These are phyloP conservation scores for Palythoa caribaeorum DNA, from an alignment of 92 coral and sea anemone species.

Conservation along the genomic window DNA sequence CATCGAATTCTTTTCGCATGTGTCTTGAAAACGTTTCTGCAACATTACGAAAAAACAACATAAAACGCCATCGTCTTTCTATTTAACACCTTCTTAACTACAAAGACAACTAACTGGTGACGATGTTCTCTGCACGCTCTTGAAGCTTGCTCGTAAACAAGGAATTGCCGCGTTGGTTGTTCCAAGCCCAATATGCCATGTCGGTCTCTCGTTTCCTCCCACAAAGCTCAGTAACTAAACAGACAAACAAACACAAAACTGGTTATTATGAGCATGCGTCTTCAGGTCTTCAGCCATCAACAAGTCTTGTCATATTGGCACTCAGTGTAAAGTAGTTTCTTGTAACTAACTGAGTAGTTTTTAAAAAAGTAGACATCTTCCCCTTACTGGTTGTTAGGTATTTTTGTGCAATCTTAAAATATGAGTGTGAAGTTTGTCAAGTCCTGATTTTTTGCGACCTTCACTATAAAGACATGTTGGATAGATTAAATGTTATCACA, in stretches of 20 bases:
- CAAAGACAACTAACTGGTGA: slow-evolving; percentile 77
- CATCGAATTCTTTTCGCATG: no score
- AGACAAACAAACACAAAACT: not conserved
- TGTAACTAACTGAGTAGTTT: not conserved
- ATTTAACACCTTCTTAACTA: not conserved
- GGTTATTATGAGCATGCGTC: not conserved
- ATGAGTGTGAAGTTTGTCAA: not conserved
- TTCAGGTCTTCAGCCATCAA: not conserved
- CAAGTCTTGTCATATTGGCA: not conserved
- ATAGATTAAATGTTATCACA: no score
- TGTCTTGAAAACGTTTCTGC: no score
- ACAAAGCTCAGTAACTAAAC: slow-evolving; percentile 81
- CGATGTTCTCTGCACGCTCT: slow-evolving; percentile 86
- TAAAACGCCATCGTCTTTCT: not conserved
- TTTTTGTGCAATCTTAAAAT: no score
- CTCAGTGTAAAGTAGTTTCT: no score
- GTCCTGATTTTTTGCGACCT: no score
- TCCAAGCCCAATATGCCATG: slow-evolving; percentile 65
- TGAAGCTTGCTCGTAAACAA: slow-evolving; percentile 86
- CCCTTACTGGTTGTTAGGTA: not conserved
- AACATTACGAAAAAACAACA: not conserved
- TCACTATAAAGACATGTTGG: no score
- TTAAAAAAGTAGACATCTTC: not conserved
- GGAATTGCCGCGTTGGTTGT: slow-evolving; percentile 68
- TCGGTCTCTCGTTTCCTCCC: slow-evolving; percentile 59